These are phyloP conservation scores for Ormyrus thymus DNA, from an alignment of 2,888 invertebrate genomes.

Conservation along the genomic window DNA sequence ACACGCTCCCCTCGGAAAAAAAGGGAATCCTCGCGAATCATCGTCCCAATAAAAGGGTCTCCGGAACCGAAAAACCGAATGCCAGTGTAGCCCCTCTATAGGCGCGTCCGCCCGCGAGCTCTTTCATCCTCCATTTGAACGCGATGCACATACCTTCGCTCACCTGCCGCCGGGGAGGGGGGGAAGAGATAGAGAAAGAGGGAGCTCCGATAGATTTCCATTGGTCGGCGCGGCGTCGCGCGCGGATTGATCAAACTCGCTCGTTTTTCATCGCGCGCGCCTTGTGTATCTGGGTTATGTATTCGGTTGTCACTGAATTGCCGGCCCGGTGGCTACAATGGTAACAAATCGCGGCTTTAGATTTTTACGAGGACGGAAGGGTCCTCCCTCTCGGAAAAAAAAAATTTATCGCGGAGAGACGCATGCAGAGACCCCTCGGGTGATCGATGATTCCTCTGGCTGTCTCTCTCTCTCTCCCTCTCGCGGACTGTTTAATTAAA, in stretches of 20 bases:
- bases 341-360: conserved; percentile 56
- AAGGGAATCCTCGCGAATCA: too few species aligned
- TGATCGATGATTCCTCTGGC: conserved; percentile 19
- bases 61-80: too few species aligned
- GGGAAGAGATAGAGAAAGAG: too few species aligned
- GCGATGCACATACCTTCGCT: too few species aligned
- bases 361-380: conserved; percentile 43
- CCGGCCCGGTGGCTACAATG: conserved; percentile 40
- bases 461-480: background rate
- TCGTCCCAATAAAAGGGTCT: too few species aligned
- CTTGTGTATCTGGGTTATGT: conserved; percentile 34
- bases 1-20: too few species aligned
- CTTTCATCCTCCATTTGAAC: too few species aligned
- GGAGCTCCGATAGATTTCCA: conserved; percentile 59
- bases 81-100: too few species aligned
- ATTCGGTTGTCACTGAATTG: conserved; percentile 49
- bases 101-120: too few species aligned
- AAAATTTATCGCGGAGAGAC: conserved; percentile 23
- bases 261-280: conserved; percentile 54
- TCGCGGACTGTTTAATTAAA: conserved; percentile 28
- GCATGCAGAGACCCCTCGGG: background rate
- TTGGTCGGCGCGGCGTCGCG: conserved; percentile 51
- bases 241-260: conserved; percentile 61
- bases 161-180: too few species aligned
- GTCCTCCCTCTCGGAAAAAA: too few species aligned